phyloP scores from a whole-genome alignment of 2,888 invertebrate species.

The Homarus gammarus region DNA sequence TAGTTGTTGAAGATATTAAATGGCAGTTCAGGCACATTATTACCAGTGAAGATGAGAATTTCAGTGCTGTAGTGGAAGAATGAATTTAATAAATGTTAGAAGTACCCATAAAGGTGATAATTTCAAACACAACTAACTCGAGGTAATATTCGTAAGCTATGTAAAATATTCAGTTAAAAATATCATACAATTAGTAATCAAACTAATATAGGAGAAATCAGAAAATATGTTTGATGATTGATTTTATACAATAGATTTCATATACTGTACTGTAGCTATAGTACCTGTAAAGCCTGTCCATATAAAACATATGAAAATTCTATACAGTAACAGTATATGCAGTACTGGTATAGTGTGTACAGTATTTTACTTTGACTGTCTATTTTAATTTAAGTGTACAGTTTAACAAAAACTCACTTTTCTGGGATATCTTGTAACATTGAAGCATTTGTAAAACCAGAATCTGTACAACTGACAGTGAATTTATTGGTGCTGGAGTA shows the following conservation, averaged over 20 bases:
- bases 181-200: too few relatives aligned
- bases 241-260: too few relatives aligned
- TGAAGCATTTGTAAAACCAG: conserved; percentile 82
- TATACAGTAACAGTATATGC: too few relatives aligned
- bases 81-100: not conserved
- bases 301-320: too few relatives aligned
- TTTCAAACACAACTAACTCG: not conserved
- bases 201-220: too few relatives aligned
- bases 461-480: conserved; percentile 86
- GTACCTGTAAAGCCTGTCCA: too few relatives aligned
- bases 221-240: too few relatives aligned
- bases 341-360: too few relatives aligned
- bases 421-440: conserved; percentile 84
- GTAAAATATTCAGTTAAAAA: too few relatives aligned
- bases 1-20: conserved; percentile 86
- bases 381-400: not conserved
- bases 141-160: not conserved
- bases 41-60: conserved; percentile 87
- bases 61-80: conserved; percentile 83
- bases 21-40: conserved; percentile 84
- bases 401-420: conserved; percentile 78
- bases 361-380: not conserved
- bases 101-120: not conserved
- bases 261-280: not conserved
- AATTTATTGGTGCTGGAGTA: conserved; percentile 79